Percentiles rank a stretch among this genome's conserved stretches.
phyloP scores from a whole-genome alignment of 2,113 vertebrate species.

The Scytalopus superciliaris region DNA sequence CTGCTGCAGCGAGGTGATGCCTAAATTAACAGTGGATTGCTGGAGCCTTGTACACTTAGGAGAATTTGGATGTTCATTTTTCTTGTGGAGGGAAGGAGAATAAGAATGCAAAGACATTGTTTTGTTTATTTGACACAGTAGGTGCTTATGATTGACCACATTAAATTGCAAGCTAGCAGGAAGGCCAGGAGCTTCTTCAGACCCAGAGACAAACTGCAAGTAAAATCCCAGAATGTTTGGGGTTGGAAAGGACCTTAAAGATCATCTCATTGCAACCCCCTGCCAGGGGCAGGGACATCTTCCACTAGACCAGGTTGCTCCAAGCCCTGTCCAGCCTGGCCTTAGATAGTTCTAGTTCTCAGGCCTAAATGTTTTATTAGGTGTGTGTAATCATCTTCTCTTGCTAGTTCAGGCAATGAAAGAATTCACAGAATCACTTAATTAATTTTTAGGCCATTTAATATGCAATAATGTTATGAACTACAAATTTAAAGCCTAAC shows the following conservation, averaged over 20 bases:
- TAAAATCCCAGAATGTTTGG: background rate
- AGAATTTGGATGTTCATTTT: background rate
- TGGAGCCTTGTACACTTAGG: background rate
- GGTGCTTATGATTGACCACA: background rate
- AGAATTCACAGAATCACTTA: background rate
- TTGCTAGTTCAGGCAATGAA: background rate
- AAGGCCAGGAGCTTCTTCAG: background rate
- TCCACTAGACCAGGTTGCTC: background rate
- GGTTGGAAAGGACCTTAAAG: background rate
- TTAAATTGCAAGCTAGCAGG: background rate
- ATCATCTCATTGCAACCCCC: background rate
- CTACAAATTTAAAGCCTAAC: background rate
- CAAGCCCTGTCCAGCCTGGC: fast-evolving
- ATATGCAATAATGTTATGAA: background rate
- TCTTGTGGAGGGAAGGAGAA: background rate
- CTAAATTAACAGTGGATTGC: background rate
- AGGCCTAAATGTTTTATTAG: background rate
- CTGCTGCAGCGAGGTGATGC: background rate
- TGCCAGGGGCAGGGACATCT: background rate
- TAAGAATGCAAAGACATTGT: background rate
- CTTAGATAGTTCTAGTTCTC: background rate
- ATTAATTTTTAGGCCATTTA: background rate
- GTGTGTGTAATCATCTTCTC: background rate
- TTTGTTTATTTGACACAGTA: background rate
- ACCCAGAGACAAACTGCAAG: background rate